phyloP scores from a whole-genome alignment of 2,888 invertebrate species.

The Priapulus caudatus region DNA sequence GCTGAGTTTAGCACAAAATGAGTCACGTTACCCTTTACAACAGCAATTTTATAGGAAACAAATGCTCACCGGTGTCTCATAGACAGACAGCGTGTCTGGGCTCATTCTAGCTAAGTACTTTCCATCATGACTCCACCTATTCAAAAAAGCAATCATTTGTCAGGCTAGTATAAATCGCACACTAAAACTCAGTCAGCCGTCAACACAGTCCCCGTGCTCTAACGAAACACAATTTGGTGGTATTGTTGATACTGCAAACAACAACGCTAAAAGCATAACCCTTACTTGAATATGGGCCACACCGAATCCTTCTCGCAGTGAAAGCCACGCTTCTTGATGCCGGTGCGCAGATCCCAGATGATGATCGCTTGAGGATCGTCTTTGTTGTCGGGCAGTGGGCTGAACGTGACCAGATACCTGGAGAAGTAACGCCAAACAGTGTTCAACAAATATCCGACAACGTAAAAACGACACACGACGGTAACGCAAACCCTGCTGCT shows the following conservation, averaged over 20 bases:
- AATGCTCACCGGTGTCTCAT: constrained; percentile 68
- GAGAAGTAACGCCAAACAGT: no score
- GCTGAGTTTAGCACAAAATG: no score
- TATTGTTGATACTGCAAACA: no score
- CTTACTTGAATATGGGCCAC: constrained; percentile 78
- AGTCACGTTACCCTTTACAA: no score
- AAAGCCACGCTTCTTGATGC: constrained; percentile 81
- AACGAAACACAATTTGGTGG: no score
- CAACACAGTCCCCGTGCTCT: no score
- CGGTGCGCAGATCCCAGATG: constrained; percentile 94
- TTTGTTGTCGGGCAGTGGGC: constrained; percentile 54
- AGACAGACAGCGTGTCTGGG: constrained; percentile 69
- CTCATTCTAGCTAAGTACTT: constrained; percentile 82
- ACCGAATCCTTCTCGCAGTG: constrained; percentile 50
- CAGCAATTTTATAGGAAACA: constrained; percentile 7
- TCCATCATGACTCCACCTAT: constrained; percentile 81
- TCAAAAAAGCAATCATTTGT: no score
- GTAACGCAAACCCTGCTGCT: no score
- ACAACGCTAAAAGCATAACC: constrained; percentile 13
- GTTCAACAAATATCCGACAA: no score
- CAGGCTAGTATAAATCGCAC: no score
- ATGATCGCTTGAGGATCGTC: constrained; percentile 65
- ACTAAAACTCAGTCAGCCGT: no score
- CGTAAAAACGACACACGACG: no score
- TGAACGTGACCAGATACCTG: constrained; percentile 81